These are phyloP conservation scores for Drosophila setifemur DNA, from an alignment of 1,140 invertebrate genomes.

Conservation along the genomic window DNA sequence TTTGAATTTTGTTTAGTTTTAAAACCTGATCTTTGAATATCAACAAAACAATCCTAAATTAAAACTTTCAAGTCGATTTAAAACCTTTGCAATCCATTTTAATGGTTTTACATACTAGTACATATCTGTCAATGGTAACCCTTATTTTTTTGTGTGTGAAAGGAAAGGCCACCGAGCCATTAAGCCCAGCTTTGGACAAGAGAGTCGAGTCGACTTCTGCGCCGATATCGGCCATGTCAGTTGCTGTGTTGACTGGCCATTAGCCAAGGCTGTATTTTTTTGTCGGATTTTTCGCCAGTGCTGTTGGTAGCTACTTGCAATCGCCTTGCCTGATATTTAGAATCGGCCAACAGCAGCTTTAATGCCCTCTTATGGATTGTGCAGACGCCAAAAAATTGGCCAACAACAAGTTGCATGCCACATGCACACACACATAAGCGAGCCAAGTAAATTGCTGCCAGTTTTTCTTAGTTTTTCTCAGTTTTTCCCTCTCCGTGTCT, in stretches of 20 bases:
- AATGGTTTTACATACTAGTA: too few relatives aligned
- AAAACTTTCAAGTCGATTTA: too few relatives aligned
- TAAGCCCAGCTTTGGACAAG: slow-evolving; percentile 54
- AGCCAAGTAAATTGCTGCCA: slow-evolving; percentile 47
- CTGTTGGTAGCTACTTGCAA: slow-evolving; percentile 56
- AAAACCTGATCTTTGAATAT: too few relatives aligned
- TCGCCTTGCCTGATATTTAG: slow-evolving; percentile 54
- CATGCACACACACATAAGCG: slow-evolving; percentile 22
- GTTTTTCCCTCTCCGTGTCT: slow-evolving; percentile 46
- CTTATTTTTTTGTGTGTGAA: not conserved
- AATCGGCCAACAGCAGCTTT: slow-evolving; percentile 46
- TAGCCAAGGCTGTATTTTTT: slow-evolving; percentile 68
- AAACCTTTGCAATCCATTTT: not conserved
- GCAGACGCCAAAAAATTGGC: slow-evolving; percentile 71
- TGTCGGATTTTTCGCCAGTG: not conserved
- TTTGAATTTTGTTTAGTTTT: not conserved
- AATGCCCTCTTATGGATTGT: slow-evolving; percentile 76
- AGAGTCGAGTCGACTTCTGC: slow-evolving; percentile 8
- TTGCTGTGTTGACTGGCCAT: slow-evolving; percentile 66
- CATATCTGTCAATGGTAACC: too few relatives aligned
- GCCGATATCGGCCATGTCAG: slow-evolving; percentile 66
- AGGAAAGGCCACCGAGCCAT: slow-evolving; percentile 56
- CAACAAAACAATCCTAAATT: too few relatives aligned
- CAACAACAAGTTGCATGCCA: slow-evolving; percentile 63
- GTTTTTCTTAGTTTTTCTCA: too few relatives aligned